Evolutionary conservation across 2,888 invertebrate species (phyloP), one percentile per base, ranked within the genome.

Genomic region (Steinernema hermaphroditum): DNA sequence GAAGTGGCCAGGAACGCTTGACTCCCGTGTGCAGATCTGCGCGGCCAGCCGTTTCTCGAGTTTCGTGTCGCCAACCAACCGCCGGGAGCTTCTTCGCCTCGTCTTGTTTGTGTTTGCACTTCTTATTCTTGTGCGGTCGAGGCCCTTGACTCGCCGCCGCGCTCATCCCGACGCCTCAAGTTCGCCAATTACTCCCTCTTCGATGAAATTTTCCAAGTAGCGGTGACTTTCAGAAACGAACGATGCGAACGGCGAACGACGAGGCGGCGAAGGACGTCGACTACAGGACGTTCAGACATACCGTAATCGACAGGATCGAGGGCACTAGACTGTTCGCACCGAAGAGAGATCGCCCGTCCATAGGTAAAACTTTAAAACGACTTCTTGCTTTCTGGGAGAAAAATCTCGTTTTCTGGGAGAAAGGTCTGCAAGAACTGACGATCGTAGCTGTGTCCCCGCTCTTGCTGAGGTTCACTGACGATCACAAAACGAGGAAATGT

Each of bases 31-130:
- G 12, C 37, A 37, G 37, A 37, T 12, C 37, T 12, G 6, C 37
- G 4, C 12, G 37, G 37, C 37, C 37, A 8, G 37, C 37, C 37
- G 37, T 37, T 37, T 37, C 37, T 37, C 12, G 37, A 37, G 37
- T 37, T 37, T 4, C 37, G 4, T 12, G 37, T 12, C 37, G 12
- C 37, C 6, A 37, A 37, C 37, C 37, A 37, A 12, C 37, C 37
- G 37, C 37, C 37, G 50, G 62, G 16, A 62, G 62, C 62, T 62
- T 62, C 62, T 62, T 62, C 29, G 46, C 9, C 62, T 8, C 62
- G 16, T 62, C 50, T 50, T 50, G 24, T 24, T 50, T 46, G 46
- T 50, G 62, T 62, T 62, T 62, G 62, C 62, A 62, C 62, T 29
- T 62, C 62, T 62, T 54, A 22, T 27, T 54, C 54, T 54, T 34